Percentiles rank a stretch among this genome's conserved stretches.
These are phyloP conservation scores for Caenorhabditis becei DNA, from an alignment of 2,888 invertebrate genomes.

Conservation along the genomic window DNA sequence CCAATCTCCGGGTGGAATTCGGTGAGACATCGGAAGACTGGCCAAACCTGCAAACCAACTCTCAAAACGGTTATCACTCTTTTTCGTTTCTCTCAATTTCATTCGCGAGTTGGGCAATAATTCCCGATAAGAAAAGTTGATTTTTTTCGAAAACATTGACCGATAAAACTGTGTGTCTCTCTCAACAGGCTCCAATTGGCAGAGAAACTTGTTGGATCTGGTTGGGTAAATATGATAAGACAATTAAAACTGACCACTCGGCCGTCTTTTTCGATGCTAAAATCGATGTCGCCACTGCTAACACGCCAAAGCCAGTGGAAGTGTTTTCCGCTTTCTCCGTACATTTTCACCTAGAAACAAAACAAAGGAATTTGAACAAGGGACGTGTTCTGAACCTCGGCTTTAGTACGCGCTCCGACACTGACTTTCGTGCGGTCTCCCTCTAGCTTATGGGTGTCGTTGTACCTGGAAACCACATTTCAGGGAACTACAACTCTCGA, in stretches of 20 bases:
- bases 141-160: constrained; percentile 32
- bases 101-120: not conserved
- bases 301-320: constrained; percentile 70
- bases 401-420: constrained; percentile 72
- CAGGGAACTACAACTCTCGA: not conserved
- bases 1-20: constrained; percentile 79
- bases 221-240: constrained; percentile 50
- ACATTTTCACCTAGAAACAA: constrained; percentile 60
- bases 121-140: constrained; percentile 40
- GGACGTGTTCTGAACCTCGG: constrained; percentile 54
- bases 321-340: constrained; percentile 63
- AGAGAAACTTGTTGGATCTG: constrained; percentile 44
- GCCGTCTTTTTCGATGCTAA: constrained; percentile 66
- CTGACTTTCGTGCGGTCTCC: constrained; percentile 66
- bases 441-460: constrained; percentile 66
- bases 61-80: constrained; percentile 12
- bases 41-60: constrained; percentile 68
- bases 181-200: constrained; percentile 14
- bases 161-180: constrained; percentile 23
- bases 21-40: constrained; percentile 75
- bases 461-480: constrained; percentile 52
- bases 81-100: constrained; percentile 9
- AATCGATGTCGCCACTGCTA: constrained; percentile 71
- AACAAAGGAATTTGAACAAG: too few species aligned
- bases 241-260: constrained; percentile 60